Conservation (phyloP, 2,113 vertebrate species). For the Pachyramphus minor region DNA sequence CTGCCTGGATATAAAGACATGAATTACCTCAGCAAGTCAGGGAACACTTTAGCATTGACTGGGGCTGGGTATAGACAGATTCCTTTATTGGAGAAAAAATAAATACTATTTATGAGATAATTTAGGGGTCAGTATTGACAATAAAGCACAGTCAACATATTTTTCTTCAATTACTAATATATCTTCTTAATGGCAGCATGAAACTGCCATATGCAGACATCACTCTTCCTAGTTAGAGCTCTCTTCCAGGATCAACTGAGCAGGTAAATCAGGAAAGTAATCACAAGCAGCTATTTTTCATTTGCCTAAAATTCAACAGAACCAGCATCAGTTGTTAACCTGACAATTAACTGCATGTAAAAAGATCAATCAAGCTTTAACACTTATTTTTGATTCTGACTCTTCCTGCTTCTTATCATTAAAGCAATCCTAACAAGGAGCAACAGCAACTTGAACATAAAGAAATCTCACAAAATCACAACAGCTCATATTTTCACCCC, state of each 20-base stretch:
- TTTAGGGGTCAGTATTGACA: neutral
- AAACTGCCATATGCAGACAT: neutral
- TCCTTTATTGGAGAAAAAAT: neutral
- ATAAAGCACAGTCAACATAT: neutral
- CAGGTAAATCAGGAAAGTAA: neutral
- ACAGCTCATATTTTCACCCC: neutral
- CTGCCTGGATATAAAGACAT: neutral
- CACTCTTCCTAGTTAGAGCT: neutral
- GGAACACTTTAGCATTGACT: neutral
- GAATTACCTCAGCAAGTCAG: neutral
- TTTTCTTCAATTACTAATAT: neutral
- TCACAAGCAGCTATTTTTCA: neutral
- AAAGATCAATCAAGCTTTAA: neutral
- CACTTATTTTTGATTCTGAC: neutral
- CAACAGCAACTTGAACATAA: neutral
- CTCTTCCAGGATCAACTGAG: neutral
- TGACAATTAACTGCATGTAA: neutral
- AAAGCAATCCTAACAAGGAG: neutral
- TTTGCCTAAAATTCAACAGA: neutral
- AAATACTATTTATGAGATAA: neutral
- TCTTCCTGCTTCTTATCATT: neutral
- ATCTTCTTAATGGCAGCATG: neutral
- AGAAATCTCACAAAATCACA: neutral
- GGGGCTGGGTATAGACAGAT: neutral
- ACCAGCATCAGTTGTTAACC: neutral